Conservation (phyloP, 2,888 invertebrate genomes). For the Shargacucullia verbasci region DNA sequence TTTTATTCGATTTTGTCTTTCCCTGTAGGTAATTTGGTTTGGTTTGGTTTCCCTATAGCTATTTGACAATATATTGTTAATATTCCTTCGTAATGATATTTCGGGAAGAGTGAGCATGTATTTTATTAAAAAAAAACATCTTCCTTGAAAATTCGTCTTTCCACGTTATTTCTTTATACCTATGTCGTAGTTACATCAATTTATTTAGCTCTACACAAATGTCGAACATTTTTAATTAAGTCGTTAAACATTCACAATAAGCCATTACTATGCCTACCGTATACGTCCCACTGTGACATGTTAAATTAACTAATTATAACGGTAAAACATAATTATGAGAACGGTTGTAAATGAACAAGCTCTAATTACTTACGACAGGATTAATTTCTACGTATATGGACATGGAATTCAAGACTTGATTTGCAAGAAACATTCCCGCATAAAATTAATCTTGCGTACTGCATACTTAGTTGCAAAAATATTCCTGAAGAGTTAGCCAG, state of each 20-base stretch:
- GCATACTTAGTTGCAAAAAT: too few relatives aligned
- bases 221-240: too few relatives aligned
- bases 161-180: too few relatives aligned
- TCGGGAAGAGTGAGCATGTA: constrained; percentile 13
- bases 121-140: too few relatives aligned
- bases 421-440: constrained; percentile 8
- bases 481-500: too few relatives aligned
- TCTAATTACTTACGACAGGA: constrained; percentile 17
- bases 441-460: too few relatives aligned
- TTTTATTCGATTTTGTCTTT: constrained; percentile 5
- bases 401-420: constrained; percentile 29
- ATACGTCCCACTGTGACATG: neutral
- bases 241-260: too few relatives aligned
- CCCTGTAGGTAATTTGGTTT: too few relatives aligned
- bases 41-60: constrained; percentile 1
- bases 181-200: neutral
- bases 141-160: too few relatives aligned
- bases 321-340: constrained; percentile 16
- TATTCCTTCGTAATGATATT: constrained; percentile 26
- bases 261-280: too few relatives aligned
- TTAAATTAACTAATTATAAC: constrained; percentile 29
- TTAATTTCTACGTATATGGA: constrained; percentile 18
- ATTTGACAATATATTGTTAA: neutral
- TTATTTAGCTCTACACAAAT: too few relatives aligned
- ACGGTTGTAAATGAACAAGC: constrained; percentile 17